These are phyloP conservation scores for Zelleria hepariella DNA, from an alignment of 2,888 invertebrate genomes.

Conservation along the genomic window DNA sequence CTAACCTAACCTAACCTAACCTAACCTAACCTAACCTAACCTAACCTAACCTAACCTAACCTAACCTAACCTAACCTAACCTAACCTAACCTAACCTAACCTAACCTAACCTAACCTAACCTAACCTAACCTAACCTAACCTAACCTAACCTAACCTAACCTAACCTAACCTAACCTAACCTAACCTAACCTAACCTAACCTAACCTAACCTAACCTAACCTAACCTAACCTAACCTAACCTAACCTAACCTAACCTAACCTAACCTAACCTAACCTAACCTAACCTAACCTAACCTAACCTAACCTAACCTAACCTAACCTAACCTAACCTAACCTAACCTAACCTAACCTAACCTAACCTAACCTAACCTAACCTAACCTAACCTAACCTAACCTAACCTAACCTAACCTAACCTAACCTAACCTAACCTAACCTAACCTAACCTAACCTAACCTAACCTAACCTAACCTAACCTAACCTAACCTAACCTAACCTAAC, in stretches of 20 bases:
- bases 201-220: constrained; percentile 19
- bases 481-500: constrained; percentile 15
- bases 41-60: constrained; percentile 16
- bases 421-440: constrained; percentile 25
- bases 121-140: constrained; percentile 19
- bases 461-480: constrained; percentile 22
- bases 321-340: constrained; percentile 10
- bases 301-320: constrained; percentile 15
- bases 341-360: constrained; percentile 9
- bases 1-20: constrained; percentile 19
- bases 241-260: constrained; percentile 6
- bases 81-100: constrained; percentile 14
- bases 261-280: constrained; percentile 18
- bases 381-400: constrained; percentile 22
- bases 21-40: constrained; percentile 20
- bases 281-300: constrained; percentile 19
- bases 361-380: constrained; percentile 13
- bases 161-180: constrained; percentile 19
- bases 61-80: constrained; percentile 15
- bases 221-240: constrained; percentile 15
- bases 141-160: constrained; percentile 18
- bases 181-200: constrained; percentile 18
- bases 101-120: constrained; percentile 18
- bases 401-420: constrained; percentile 18
- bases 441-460: constrained; percentile 24